These are phyloP conservation scores for Salarias fasciatus DNA, from an alignment of 2,797 vertebrate genomes.

Conservation along the genomic window DNA sequence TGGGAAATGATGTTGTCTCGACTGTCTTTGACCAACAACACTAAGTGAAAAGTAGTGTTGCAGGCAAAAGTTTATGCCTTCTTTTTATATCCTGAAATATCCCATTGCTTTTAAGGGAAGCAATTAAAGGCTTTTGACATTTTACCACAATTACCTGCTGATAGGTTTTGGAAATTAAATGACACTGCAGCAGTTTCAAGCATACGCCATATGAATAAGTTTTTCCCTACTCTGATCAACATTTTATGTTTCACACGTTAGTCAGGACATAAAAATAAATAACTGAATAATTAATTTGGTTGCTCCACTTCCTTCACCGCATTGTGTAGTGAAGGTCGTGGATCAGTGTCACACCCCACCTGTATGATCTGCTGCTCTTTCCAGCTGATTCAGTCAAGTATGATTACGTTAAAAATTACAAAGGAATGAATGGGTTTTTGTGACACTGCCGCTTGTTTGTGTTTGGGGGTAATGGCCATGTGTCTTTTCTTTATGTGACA, in stretches of 20 bases:
- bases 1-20: constrained; percentile 3
- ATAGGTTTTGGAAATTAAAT: constrained; percentile 24
- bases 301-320: too few relatives aligned
- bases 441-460: background rate
- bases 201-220: constrained; percentile 4
- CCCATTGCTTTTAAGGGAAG: constrained; percentile 25
- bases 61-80: constrained; percentile 3
- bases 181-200: constrained; percentile 5
- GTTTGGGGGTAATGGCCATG: too few relatives aligned
- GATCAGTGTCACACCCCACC: too few relatives aligned
- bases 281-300: background rate
- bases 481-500: background rate
- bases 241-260: background rate
- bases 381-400: too few relatives aligned
- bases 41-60: constrained; percentile 22
- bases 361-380: too few relatives aligned
- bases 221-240: constrained; percentile 11
- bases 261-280: background rate
- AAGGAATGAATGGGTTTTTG: background rate
- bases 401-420: background rate
- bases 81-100: constrained; percentile 32
- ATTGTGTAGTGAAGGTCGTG: too few relatives aligned
- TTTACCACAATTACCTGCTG: constrained; percentile 33
- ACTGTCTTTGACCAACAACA: constrained; percentile 21
- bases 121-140: constrained; percentile 33